A percentile compares a stretch with the other conserved stretches of the same genome.
Conservation (phyloP, 2,797 vertebrate species). For the Onychomys arenicola region DNA sequence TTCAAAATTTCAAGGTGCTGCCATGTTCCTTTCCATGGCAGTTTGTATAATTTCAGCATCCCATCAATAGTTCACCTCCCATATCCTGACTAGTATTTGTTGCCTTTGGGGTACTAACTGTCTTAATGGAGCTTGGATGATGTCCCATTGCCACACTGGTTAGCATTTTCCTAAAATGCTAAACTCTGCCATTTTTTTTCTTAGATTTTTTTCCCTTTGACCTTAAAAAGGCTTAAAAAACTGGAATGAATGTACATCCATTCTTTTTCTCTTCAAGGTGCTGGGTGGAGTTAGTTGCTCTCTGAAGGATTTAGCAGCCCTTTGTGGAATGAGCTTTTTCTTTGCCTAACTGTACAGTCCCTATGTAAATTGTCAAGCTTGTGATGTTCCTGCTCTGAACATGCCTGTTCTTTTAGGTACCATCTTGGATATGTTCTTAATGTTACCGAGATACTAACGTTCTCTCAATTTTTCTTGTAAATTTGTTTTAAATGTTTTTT, state of each 20-base stretch:
- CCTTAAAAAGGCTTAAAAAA: slow-evolving; percentile 4
- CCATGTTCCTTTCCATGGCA: background rate
- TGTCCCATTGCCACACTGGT: background rate
- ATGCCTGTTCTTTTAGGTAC: background rate
- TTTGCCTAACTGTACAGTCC: background rate
- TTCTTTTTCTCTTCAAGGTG: background rate
- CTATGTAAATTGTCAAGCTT: background rate
- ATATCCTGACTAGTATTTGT: background rate
- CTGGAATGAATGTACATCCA: background rate
- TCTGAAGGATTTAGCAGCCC: background rate
- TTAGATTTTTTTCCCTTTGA: background rate
- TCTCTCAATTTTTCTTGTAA: background rate
- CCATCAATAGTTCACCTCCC: background rate
- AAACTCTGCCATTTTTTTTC: background rate
- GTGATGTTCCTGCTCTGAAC: background rate
- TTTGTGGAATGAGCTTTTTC: background rate
- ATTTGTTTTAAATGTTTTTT: background rate
- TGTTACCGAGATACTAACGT: background rate
- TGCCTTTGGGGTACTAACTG: background rate
- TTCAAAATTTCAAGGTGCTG: background rate
- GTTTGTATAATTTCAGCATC: background rate
- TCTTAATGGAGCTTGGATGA: background rate
- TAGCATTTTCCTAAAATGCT: background rate
- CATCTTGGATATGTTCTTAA: background rate
- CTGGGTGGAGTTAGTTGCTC: background rate